Evolutionary conservation across 2,797 vertebrate genomes (phyloP), one percentile per base, ranked within the genome.

Genomic region (Pipistrellus pygmaeus): DNA sequence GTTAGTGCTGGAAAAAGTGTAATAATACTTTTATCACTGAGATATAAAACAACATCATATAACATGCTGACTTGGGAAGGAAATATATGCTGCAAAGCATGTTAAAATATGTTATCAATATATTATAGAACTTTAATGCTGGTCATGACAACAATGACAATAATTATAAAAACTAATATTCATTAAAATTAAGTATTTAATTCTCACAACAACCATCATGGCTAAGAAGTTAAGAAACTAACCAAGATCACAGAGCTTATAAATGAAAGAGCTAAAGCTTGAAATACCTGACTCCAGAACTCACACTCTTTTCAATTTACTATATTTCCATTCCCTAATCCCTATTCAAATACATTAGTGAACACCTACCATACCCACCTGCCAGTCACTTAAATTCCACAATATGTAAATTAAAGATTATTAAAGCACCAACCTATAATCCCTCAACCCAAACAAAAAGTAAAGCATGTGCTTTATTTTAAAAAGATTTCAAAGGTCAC

Each of bases 171-270:
- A 88, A 32, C 78, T 80, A 84, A 75, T 57, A 69, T n/a, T 91
- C 27, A 85, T 0, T 72, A 14, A 94, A 85, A 55, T 60, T 72
- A 66, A 66, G n/a, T 64, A 82, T 41, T 90, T 82, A 88, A 84
- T 64, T 27, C 7, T 72, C 41, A 66, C n/a, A 96, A 69, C 60
- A 95, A 72, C 5, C 44, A 81, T 78, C 83, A 87, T 35, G 55
- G n/a, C 35, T 88, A 23, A 91, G 35, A 94, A 93, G 25, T 86
- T 82, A 80, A 51, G 60, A 92, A 93, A 91, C 15, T 55, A 77
- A n/a, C 6, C n/a, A 71, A 17, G 21, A 86, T 60, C 72, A 87
- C 38, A 92, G 21, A 64, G 35, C 21, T 91, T 86, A 0, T 68
- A 83, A 94, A 3, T 62, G 11, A 30, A 86, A 95, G 38, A 86